Base-by-base conservation (phyloP, 1,140 invertebrate genomes). In the Drosophila leontia region DNA sequence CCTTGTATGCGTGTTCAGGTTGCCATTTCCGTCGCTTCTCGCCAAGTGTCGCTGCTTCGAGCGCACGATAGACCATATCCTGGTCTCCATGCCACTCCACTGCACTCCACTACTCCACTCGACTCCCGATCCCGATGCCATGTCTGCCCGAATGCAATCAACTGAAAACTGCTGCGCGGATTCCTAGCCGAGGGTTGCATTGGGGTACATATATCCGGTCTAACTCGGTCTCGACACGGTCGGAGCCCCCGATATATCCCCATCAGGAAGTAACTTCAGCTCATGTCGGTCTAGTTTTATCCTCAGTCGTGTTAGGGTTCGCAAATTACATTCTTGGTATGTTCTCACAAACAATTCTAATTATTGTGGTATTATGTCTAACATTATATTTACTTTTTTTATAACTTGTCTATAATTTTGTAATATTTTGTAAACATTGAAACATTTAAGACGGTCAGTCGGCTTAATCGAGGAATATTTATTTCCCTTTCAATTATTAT, bases 21-120 rank as follows among this genome's bases (percentile, higher is more conserved):
- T 35, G 68, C 32, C 62, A 75, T 48, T 68, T 75, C 57, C 65
- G 79, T 42, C 70, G 68, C 70, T 51, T 72, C 45, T 72, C 65
- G 61, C 34, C 45, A 68, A 69, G 62, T 51, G 65, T 51, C 65
- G 63, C 45, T 23, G 45, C 62, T 68, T 17, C 13, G 39, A 63
- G 41, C 37, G 39, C 62, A 56, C 62, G 41, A 44, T 41, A 58
- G 37, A 41, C 37, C 35, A 58, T 63, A 41, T 58, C 51, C 51
- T 58, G 61, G 61, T 64, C 58, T 19, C 13, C n/a, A 48, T 35
- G 29, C 29, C 45, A 50, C n/a, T 48, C 2, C 42, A 15, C 26
- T n/a, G 26, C 7, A 39, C 19, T 34, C 32, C 19, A 15, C 23
- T 7, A 32, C 11, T 32, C 35, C 47, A 48, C 45, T 35, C 37